Percentiles rank a stretch among this genome's conserved stretches.
These are phyloP conservation scores for Anthopleura xanthogrammica DNA, from an alignment of 92 coral and sea anemone genomes.

Conservation along the genomic window DNA sequence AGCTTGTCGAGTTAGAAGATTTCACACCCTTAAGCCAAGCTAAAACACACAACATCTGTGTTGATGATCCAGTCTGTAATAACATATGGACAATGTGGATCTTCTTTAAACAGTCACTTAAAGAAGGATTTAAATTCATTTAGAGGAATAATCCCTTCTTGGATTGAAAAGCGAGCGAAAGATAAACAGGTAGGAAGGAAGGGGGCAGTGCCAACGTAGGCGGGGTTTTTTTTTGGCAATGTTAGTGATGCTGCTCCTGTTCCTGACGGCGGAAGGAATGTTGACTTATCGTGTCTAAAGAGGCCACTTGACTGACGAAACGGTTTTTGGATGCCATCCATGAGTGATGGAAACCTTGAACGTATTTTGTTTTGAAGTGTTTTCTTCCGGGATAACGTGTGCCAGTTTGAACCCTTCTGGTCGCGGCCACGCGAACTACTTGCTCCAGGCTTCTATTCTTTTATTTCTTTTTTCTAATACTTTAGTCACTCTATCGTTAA, in stretches of 20 bases:
- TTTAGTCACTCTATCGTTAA: not conserved
- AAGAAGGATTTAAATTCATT: constrained; percentile 25
- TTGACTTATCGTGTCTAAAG: not conserved
- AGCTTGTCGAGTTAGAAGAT: constrained; percentile 21
- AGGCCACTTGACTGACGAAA: not conserved
- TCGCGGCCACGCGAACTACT: constrained; percentile 31
- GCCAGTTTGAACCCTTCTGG: constrained; percentile 5
- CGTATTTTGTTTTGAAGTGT: constrained; percentile 11
- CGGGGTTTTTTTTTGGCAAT: not conserved
- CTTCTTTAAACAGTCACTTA: constrained; percentile 18
- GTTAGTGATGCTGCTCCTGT: not conserved
- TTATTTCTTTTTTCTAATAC: not conserved
- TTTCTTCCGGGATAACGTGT: constrained; percentile 30
- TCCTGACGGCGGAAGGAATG: not conserved
- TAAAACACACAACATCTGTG: constrained; percentile 35
- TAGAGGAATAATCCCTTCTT: constrained; percentile 1
- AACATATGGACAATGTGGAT: constrained; percentile 19
- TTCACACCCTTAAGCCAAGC: constrained; percentile 32
- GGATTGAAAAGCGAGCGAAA: constrained; percentile 12
- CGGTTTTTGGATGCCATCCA: not conserved
- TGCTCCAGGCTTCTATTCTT: not conserved
- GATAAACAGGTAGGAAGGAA: constrained; percentile 9
- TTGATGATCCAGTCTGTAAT: constrained; percentile 20
- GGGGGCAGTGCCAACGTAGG: not conserved
- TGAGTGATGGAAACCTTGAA: not conserved